Percentiles rank a stretch among this genome's conserved stretches.
phyloP scores from a whole-genome alignment of 2,113 vertebrate genomes.

The Galeopterus variegatus region DNA sequence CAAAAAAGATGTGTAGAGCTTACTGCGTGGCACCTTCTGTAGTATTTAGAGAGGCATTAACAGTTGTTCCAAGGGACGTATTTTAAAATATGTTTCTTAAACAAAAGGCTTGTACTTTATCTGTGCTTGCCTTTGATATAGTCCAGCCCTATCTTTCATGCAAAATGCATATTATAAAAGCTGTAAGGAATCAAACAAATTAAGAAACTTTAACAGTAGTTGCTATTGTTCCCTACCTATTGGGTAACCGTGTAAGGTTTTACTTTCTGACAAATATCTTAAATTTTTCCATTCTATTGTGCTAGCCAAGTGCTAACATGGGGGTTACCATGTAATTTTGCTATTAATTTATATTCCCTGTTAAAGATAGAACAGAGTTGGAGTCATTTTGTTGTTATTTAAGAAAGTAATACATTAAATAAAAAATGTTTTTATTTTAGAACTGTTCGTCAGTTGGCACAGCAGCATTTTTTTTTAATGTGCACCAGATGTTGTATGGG shows the following conservation, averaged over 20 bases:
- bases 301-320: not conserved
- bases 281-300: not conserved
- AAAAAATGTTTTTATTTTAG: conserved; percentile 84
- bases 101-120: not conserved
- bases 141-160: no score
- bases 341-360: not conserved
- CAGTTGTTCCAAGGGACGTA: not conserved
- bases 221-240: not conserved
- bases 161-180: not conserved
- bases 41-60: not conserved
- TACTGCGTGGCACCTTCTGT: not conserved
- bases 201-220: not conserved
- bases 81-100: not conserved
- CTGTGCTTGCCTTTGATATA: not conserved
- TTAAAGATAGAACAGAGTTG: not conserved
- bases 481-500: conserved; percentile 98
- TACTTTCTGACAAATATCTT: not conserved
- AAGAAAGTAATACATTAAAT: not conserved
- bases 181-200: not conserved
- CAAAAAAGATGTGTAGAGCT: not conserved
- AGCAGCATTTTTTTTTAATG: conserved; percentile 98
- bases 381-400: not conserved
- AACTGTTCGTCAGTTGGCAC: conserved; percentile 97
- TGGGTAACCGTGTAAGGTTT: not conserved
- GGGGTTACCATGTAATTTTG: not conserved